Base-by-base conservation (phyloP, 2,888 invertebrate species). In the Microplitis deprimator region DNA sequence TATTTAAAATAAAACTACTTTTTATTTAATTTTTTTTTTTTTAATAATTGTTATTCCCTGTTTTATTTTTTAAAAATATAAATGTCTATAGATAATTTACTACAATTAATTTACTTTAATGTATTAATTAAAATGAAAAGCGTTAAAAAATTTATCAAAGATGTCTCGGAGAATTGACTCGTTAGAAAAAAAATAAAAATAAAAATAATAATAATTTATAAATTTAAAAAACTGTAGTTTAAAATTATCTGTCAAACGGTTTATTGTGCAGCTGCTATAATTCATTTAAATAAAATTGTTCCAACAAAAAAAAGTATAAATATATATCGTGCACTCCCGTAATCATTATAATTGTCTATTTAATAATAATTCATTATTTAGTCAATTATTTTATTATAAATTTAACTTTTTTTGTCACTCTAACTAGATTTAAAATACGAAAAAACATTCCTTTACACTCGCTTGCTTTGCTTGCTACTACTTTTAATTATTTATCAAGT, bases 381-480 rank as follows among this genome's bases (percentile, higher is more conserved):
- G 59, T 79, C 50, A 72, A 59, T 59, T 73, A 68, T 68, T 67
- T 75, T 69, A 73, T 74, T 67, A 76, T 76, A 74, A 62, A 61
- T 50, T 29, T 29, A 29, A 29, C 29, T 29, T 74, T 75, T 72
- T 20, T 68, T 75, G 77, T 77, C 65, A 71, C 41, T 40, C 50
- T 77, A 70, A 68, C 75, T 73, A 73, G 50, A 76, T 73, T 50
- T 13, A 50, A 50, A 50, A 50, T 50, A 50, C 50, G 50, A 50
- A 79, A 78, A 75, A 77, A 73, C 64, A 70, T 77, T 75, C 82
- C 84, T 85, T 86, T 85, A 85, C 86, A 84, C 86, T 86, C 86
- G 84, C 83, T 81, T 76, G 79, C 77, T 81, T 76, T 81, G 50
- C 50, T 50, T 50, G 50, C 50, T 50, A 50, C 77, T 80, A 79